Base-by-base conservation (phyloP, 2,797 vertebrate genomes). In the Pelodytes ibericus region DNA sequence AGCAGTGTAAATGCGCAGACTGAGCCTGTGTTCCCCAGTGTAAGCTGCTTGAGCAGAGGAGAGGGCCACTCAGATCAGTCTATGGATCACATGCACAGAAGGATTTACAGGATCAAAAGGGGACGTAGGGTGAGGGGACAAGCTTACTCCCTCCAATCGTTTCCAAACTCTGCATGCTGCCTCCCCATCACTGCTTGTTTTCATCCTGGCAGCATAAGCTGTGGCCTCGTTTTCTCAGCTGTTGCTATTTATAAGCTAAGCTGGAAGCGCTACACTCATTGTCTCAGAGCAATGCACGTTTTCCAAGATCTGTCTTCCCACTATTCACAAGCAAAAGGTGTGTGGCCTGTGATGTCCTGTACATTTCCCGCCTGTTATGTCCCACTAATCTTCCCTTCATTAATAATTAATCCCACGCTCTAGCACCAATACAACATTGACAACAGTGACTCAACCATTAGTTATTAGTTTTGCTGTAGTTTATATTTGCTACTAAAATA, bases 161-260 rank as follows among this genome's bases (percentile, higher is more conserved):
- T 63, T 31, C 10, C 7, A 30, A 62, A 58, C 58, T n/a, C 64
- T 36, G 41, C 64, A 64, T 16, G 33, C 58, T 41, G 58, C 71
- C 58, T 69, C 69, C 77, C n/a, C 64, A 16, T 44, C 44, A 26
- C 11, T 44, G 64, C 58, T 79, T 63, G 31, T 61, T 79, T 60
- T 69, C 71, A 62, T 79, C 64, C 77, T 73, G 71, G 58, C 77
- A 69, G 77, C 59, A 74, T 83, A 81, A 82, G 83, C 75, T 16
- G 77, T 90, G 91, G 89, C 91, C 91, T 93, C 88, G 82, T 93
- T 90, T 90, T 89, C 89, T 89, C 85, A 84, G 84, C 86, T 88
- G 90, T 84, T 91, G 89, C 91, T 93, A 93, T 93, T 92, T 91
- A 79, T 90, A 87, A 89, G 89, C 88, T 92, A 91, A 92, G 90